phyloP scores from a whole-genome alignment of 2,888 invertebrate species.

The Pegoplata infirma region DNA sequence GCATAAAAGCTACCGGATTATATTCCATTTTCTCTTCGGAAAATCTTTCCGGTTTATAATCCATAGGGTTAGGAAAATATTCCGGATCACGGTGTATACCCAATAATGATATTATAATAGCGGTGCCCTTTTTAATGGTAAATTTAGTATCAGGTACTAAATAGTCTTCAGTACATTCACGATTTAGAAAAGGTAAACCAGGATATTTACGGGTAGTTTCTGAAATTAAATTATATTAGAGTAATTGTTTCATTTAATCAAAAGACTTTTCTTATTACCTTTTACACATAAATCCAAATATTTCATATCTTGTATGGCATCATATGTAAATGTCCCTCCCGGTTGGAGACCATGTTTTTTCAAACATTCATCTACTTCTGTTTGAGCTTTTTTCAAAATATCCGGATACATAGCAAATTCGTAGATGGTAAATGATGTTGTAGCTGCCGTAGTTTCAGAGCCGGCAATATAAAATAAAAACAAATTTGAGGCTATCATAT shows the following conservation, averaged over 20 bases:
- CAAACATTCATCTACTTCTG: conserved; percentile 74
- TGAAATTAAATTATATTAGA: no score
- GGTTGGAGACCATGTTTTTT: conserved; percentile 71
- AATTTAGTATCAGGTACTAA: conserved; percentile 66
- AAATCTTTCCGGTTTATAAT: conserved; percentile 78
- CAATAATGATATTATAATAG: conserved; percentile 74
- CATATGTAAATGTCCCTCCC: conserved; percentile 72
- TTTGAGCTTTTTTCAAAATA: conserved; percentile 71
- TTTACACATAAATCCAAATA: conserved; percentile 77
- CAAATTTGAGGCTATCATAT: conserved; percentile 74
- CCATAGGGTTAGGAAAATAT: conserved; percentile 76
- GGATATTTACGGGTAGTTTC: conserved; percentile 78
- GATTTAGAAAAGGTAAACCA: conserved; percentile 75
- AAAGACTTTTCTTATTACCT: conserved; percentile 73
- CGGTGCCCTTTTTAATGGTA: conserved; percentile 74
- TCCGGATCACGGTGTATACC: conserved; percentile 76
- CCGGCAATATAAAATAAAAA: conserved; percentile 79
- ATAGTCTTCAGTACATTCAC: conserved; percentile 70
- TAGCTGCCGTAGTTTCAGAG: conserved; percentile 78
- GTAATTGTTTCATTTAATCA: no score
- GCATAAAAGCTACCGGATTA: conserved; percentile 72
- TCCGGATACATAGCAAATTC: conserved; percentile 77
- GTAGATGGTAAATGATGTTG: conserved; percentile 75
- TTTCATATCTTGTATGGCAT: conserved; percentile 77
- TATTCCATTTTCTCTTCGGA: conserved; percentile 68